Evolutionary conservation across 2,888 invertebrate genomes (phyloP), one percentile per base, ranked within the genome.

Genomic region (Eupithecia inturbata): DNA sequence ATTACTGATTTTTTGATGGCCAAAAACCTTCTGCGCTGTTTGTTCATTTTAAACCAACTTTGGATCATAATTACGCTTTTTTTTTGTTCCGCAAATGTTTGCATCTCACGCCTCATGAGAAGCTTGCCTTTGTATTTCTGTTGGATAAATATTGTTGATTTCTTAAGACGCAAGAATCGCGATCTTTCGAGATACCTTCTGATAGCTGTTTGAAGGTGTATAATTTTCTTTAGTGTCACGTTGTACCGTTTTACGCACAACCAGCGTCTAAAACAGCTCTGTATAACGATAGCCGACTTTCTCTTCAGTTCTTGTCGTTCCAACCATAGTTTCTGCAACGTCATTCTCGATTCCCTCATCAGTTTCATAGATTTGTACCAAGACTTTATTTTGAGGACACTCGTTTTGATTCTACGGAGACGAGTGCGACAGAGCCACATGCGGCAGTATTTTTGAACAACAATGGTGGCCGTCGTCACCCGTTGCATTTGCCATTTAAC

Each of bases 321-420:
- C 4, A 74, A 67, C 79, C 80, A 87, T 69, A 93, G 82, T 67
- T 70, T 81, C 12, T 81, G 70, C 14, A 92, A 81, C 62, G 77
- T 84, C 5, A 74, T 74, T 80, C 87, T 90, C 16, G 92, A 92
- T 80, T 88, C 83, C 70, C 82, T 85, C 19, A 88, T 86, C 74
- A 84, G 77, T 77, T 82, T 88, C 3, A 87, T 66, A 79, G 92
- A 92, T 78, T 83, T 90, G 82, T 94, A 95, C 91, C 94, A 95
- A 19, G 83, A 87, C 82, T 96, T 95, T 69, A 96, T 94, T 78
- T 85, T 92, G 0, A 87, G 70, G 12, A 93, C 92, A n/a, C 95
- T 94, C 0, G 71, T 81, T 82, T 95, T 92, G 69, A 85, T 81
- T 72, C 81, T 88, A 1, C 77, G 77, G 41, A 90, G 82, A 12